These are phyloP conservation scores for Pseudonaja textilis DNA, from an alignment of 2,113 vertebrate genomes.

Conservation along the genomic window DNA sequence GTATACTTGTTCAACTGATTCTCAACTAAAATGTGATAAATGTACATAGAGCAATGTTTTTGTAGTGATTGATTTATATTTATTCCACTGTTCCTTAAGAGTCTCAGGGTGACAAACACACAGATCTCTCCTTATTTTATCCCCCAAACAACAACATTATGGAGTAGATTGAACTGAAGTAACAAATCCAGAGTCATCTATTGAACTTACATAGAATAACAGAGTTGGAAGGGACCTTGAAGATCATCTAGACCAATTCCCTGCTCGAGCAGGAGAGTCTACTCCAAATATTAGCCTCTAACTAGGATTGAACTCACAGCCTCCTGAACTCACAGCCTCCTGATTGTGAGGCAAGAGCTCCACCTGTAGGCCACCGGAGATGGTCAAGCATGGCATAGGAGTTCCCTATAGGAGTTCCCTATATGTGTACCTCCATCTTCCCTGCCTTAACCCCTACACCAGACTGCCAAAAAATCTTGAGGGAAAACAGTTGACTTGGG, in stretches of 20 bases:
- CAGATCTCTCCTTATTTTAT: not conserved
- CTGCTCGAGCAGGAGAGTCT: too few relatives aligned
- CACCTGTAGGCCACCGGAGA: too few relatives aligned
- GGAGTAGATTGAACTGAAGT: not conserved
- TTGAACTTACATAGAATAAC: not conserved
- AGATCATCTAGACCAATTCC: too few relatives aligned
- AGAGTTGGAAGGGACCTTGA: too few relatives aligned
- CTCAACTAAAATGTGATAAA: not conserved
- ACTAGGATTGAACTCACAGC: too few relatives aligned
- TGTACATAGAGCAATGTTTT: too few relatives aligned
- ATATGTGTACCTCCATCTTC: not conserved
- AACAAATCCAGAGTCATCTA: not conserved
- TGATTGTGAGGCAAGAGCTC: too few relatives aligned
- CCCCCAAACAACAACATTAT: not conserved
- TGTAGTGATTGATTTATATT: not conserved
- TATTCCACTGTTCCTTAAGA: not conserved
- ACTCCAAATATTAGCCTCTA: too few relatives aligned
- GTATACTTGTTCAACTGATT: not conserved
- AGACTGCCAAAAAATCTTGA: not conserved
- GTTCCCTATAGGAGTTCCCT: too few relatives aligned
- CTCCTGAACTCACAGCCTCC: too few relatives aligned
- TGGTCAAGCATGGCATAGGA: too few relatives aligned
- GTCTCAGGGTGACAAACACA: not conserved
- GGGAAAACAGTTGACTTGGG: not conserved
- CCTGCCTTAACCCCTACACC: not conserved